Conservation (phyloP, 2,797 vertebrate species). For the Orestias chungarensis region DNA sequence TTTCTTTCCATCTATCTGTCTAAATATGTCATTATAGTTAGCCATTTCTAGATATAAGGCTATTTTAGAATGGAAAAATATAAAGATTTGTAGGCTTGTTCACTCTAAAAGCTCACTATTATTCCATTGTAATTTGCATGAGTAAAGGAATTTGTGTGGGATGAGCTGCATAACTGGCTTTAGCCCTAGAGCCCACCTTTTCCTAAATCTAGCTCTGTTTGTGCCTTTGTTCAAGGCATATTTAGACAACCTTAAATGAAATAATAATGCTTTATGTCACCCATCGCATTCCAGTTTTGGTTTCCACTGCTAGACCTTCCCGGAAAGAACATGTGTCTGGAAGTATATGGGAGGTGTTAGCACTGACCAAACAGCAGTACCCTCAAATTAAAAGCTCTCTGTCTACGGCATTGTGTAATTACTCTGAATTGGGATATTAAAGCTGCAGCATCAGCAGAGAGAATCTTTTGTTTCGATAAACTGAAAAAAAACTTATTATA, state of each 20-base stretch:
- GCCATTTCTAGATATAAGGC: not conserved
- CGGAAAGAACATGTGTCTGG: not conserved
- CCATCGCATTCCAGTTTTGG: not conserved
- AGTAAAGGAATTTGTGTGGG: slow-evolving; percentile 2
- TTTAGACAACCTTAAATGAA: slow-evolving; percentile 1
- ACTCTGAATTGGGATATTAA: not conserved
- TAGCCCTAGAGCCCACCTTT: not conserved
- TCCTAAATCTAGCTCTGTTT: slow-evolving; percentile 8
- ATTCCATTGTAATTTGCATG: not conserved
- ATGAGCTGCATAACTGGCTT: not conserved
- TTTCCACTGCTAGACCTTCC: not conserved
- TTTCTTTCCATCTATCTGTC: too few relatives aligned
- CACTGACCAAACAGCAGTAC: not conserved
- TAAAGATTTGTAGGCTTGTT: not conserved
- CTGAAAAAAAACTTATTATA: not conserved
- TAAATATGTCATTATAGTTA: not conserved
- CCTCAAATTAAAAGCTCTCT: not conserved
- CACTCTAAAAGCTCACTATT: not conserved
- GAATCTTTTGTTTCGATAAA: not conserved
- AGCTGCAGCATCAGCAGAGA: not conserved
- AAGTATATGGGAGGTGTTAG: not conserved
- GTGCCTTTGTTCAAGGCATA: not conserved
- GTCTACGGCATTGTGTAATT: not conserved
- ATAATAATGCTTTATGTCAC: not conserved
- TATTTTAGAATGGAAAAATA: not conserved